A percentile compares a stretch with the other conserved stretches of the same genome.
phyloP scores from a whole-genome alignment of 2,888 invertebrate genomes.

The Pterostichus niger region DNA sequence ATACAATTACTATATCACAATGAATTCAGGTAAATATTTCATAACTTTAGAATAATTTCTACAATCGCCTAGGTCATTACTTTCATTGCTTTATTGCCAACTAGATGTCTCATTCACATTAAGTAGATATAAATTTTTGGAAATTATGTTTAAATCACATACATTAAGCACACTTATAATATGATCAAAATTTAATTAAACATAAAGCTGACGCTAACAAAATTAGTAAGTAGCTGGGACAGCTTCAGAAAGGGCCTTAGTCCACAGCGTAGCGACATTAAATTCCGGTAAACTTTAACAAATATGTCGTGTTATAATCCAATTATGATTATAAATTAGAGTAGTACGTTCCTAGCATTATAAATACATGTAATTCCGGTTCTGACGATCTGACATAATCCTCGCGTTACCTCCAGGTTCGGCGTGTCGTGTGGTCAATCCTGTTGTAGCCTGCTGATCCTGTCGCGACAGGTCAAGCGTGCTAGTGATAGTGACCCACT shows the following conservation, averaged over 20 bases:
- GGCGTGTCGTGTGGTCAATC: constrained; percentile 31
- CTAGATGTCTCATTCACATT: no score
- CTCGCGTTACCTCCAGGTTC: neutral
- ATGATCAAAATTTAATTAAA: constrained; percentile 23
- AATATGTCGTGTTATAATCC: constrained; percentile 24
- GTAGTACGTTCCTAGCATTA: constrained; percentile 11
- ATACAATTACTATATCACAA: no score
- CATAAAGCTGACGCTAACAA: neutral
- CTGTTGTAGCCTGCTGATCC: neutral
- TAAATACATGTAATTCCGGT: neutral
- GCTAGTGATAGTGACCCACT: neutral
- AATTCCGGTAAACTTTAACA: constrained; percentile 21
- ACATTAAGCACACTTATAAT: neutral
- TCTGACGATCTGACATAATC: neutral
- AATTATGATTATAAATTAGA: constrained; percentile 33
- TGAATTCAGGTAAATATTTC: no score
- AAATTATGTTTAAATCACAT: no score
- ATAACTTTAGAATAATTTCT: no score
- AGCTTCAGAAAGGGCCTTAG: constrained; percentile 1
- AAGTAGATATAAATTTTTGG: neutral
- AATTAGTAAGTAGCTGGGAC: constrained; percentile 17
- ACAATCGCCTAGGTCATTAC: no score
- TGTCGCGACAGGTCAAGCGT: neutral
- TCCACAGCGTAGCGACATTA: neutral
- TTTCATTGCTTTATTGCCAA: no score